Base-by-base conservation (phyloP, 2,888 invertebrate genomes). In the Hirtodrosophila confusa region DNA sequence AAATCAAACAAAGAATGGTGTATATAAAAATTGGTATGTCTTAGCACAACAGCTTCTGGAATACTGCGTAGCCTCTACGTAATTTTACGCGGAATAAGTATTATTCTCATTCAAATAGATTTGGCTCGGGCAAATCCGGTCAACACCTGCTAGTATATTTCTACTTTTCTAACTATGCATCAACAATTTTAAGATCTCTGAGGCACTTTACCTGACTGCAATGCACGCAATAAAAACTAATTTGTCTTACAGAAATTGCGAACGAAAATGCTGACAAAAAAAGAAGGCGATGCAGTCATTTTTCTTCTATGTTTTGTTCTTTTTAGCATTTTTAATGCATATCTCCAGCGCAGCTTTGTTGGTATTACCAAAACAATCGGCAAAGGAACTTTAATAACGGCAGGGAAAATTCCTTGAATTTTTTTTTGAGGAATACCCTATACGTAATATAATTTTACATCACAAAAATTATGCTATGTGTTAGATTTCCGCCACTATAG, bases 291-390 rank as follows among this genome's bases (percentile, higher is more conserved):
- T 29, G 47, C 23, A 37, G 17, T 40, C 17, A 62, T 56, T 61
- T 51, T 45, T 41, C 12, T 29, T 27, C 33, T n/a, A 31, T 31
- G 8, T 41, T 17, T 11, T 3, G 9, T 53, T 35, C 24, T 43
- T 48, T 7, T 17, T 17, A 50, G 37, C 62, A 41, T 70, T 69
- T 43, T 61, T 53, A 50, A 67, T 78, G 75, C 61, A 78, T 67
- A 62, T 69, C 56, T 60, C 11, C 44, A 36, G 24, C 24, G 47
- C 31, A 58, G 27, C 10, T 55, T 56, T 54, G 31, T 31, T 53
- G 55, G 37, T 37, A 62, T 43, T 31, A 6, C 3, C 2, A 45
- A 56, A 33, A 70, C n/a, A 66, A 55, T 61, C 36, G 55, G 41
- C 8, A 56, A 33, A n/a, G 33, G 31, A 56, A 75, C 49, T 60